Conservation (phyloP, 2,797 vertebrate species). For the Lagodon rhomboides region DNA sequence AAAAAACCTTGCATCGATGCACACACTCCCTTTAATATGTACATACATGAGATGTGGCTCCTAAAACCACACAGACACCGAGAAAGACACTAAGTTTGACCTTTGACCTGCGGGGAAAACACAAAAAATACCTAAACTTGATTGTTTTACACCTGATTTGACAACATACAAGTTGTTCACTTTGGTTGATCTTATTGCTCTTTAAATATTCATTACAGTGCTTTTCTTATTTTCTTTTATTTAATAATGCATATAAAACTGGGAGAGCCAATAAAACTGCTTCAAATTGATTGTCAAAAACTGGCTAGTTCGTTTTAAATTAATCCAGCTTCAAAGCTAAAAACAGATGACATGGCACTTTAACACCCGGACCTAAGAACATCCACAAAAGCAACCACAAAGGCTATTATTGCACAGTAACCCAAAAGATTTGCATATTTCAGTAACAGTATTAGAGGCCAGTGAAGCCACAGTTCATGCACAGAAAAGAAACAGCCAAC, state of each 20-base stretch:
- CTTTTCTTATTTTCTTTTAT: neutral
- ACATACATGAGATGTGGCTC: conserved; percentile 61
- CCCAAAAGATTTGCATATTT: conserved; percentile 69
- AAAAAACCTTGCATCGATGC: conserved; percentile 29
- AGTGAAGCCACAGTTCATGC: conserved; percentile 58
- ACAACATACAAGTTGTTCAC: conserved; percentile 29
- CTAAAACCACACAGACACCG: conserved; percentile 35
- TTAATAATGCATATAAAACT: neutral
- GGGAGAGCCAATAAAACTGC: conserved; percentile 9
- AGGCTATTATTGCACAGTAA: conserved; percentile 66
- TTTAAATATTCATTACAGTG: conserved; percentile 10
- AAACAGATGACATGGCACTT: conserved; percentile 59
- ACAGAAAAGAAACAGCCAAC: conserved; percentile 40
- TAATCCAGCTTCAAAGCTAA: conserved; percentile 8
- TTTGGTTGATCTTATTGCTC: conserved; percentile 71
- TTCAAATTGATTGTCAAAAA: conserved; percentile 43
- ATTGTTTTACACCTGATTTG: conserved; percentile 36
- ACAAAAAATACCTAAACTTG: conserved; percentile 5
- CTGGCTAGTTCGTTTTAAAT: conserved; percentile 1
- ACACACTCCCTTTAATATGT: conserved; percentile 55
- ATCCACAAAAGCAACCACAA: conserved; percentile 36
- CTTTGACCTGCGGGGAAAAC: conserved; percentile 38
- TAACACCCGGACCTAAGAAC: conserved; percentile 33
- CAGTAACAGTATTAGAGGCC: conserved; percentile 45
- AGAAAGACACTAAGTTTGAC: conserved; percentile 36